phyloP scores from a whole-genome alignment of 2,888 invertebrate genomes.

The Rhagium mordax region DNA sequence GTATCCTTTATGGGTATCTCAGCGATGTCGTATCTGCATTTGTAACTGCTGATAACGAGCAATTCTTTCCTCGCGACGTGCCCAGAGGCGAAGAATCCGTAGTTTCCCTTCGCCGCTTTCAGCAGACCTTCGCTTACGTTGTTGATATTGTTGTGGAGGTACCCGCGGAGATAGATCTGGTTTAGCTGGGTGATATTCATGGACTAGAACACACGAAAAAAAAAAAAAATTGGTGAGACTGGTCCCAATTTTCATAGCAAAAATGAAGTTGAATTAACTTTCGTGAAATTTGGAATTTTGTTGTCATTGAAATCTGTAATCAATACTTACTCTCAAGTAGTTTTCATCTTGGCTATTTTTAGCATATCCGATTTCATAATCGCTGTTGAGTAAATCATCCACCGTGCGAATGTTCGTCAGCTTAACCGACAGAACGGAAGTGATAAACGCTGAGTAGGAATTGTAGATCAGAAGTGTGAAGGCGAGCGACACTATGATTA shows the following conservation, averaged over 20 bases:
- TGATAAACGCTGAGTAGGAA: slow-evolving; percentile 79
- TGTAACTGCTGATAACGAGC: slow-evolving; percentile 65
- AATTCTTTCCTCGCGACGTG: slow-evolving; percentile 74
- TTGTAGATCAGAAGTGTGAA: slow-evolving; percentile 78
- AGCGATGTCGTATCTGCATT: slow-evolving; percentile 72
- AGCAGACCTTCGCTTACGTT: slow-evolving; percentile 73
- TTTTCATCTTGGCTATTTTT: slow-evolving; percentile 75
- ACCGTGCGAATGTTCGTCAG: slow-evolving; percentile 73
- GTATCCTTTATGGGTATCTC: slow-evolving; percentile 75
- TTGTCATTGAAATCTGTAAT: no score
- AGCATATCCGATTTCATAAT: slow-evolving; percentile 76
- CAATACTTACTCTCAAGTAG: slow-evolving; percentile 76
- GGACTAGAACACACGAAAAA: slow-evolving; percentile 70
- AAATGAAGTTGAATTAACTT: no score
- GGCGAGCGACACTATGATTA: slow-evolving; percentile 74
- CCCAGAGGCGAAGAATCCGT: slow-evolving; percentile 78
- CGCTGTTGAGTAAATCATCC: slow-evolving; percentile 74
- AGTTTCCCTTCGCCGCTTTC: slow-evolving; percentile 73
- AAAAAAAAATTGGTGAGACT: no score
- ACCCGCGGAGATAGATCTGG: slow-evolving; percentile 59
- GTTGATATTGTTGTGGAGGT: slow-evolving; percentile 68
- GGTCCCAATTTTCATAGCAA: no score
- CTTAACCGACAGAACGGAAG: slow-evolving; percentile 77
- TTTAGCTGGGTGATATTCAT: slow-evolving; percentile 67
- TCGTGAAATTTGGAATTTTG: no score